Base-by-base conservation (phyloP, 2,113 vertebrate species). In the Rhinichthys klamathensis region DNA sequence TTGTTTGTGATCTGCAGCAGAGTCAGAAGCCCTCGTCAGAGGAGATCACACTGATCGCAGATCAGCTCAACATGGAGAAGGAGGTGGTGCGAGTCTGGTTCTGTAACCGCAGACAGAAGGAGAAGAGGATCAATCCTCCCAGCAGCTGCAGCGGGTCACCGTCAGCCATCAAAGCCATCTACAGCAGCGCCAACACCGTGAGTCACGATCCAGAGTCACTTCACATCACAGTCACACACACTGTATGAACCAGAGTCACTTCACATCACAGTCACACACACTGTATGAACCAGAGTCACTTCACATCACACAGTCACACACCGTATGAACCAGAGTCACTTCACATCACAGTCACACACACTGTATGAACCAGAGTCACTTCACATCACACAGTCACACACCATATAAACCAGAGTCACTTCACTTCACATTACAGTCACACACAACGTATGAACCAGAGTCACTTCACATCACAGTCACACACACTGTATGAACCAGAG, bases 11-110 rank as follows among this genome's bases (percentile, higher is more conserved):
- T 92, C 91, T 94, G 93, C 89, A 92, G 95, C 93, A 99, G 96
- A 99, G 97, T 95, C 98, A 99, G 96, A 99, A 99, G 96, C 98
- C 98, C 96, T 99, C 98, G 95, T 99, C 98, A 94, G 98, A 99
- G 93, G 98, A 99, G 96, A 98, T 99, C 94, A 96, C 97, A 91
- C 95, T 99, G 96, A 99, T 99, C 90, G 97, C 98, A 86, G 98
- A 99, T 93, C 98, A 99, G 95, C 97, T 99, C 90, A 98, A 96
- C 93, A 99, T 99, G 98, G 98, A 99, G 93, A 99, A 99, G 93
- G 98, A 99, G 94, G 98, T 99, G 93, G 98, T 99, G 91, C 96
- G 98, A 85, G 98, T 99, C 92, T 99, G 98, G 98, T 99, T 99
- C 95, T 99, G 98, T 95, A 99, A 99, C 92, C 97, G 98, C 73